These are phyloP conservation scores for Napeogenes inachia DNA, from an alignment of 2,888 invertebrate genomes.

Conservation along the genomic window DNA sequence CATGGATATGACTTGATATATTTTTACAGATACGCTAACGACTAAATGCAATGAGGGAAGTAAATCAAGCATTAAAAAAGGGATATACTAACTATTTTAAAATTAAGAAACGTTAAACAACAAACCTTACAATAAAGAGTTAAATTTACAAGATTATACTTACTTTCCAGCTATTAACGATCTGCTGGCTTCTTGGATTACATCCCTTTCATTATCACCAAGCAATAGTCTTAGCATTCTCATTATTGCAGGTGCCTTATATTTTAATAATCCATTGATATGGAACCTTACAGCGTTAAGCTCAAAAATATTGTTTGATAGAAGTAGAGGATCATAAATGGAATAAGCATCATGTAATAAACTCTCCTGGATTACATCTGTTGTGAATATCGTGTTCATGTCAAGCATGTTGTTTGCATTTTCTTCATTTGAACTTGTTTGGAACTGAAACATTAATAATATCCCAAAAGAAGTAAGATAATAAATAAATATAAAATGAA, in stretches of 20 bases:
- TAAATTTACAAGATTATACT: conserved; percentile 35
- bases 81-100: too few relatives aligned
- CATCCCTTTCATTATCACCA: conserved; percentile 43
- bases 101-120: too few relatives aligned
- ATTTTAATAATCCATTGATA: conserved; percentile 46
- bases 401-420: conserved; percentile 51
- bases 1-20: too few relatives aligned
- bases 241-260: conserved; percentile 59
- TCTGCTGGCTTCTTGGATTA: conserved; percentile 45
- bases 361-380: conserved; percentile 64
- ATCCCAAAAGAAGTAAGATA: too few relatives aligned
- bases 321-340: conserved; percentile 40
- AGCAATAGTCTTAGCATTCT: conserved; percentile 50
- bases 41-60: too few relatives aligned
- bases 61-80: too few relatives aligned
- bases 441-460: conserved; percentile 26
- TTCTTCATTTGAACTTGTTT: conserved; percentile 34
- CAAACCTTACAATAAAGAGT: too few relatives aligned
- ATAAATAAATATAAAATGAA: too few relatives aligned
- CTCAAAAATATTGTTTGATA: conserved; percentile 40
- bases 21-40: too few relatives aligned
- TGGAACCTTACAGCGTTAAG: conserved; percentile 48
- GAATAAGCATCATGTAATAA: conserved; percentile 50
- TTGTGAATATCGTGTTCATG: conserved; percentile 54
- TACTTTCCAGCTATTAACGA: conserved; percentile 41